phyloP scores from a whole-genome alignment of 37 sponge, comb jelly and placozoan species.

The Cliona cf. orientalis region DNA sequence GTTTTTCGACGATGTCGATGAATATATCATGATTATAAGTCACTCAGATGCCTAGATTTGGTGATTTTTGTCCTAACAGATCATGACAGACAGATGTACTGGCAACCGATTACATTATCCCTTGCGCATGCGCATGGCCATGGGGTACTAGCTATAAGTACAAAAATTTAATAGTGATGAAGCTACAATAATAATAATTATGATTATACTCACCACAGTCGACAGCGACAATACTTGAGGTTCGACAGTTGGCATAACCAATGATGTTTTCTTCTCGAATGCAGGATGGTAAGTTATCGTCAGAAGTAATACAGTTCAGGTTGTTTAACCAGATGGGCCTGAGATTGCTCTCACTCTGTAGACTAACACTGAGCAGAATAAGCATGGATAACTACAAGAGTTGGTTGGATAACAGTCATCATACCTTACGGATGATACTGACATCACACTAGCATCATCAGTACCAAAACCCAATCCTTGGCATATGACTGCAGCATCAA shows the following conservation, averaged over 20 bases:
- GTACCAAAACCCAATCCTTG: constrained; percentile 5
- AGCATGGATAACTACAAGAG: no score
- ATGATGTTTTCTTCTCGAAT: neutral
- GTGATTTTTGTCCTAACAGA: no score
- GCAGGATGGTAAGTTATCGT: neutral
- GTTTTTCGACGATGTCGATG: no score
- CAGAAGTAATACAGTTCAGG: neutral
- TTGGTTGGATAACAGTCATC: neutral
- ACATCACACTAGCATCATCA: neutral
- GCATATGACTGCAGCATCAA: constrained; percentile 9
- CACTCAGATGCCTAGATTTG: no score
- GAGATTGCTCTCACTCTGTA: constrained; percentile 35
- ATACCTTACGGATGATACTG: neutral
- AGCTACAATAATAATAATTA: no score
- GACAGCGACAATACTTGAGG: neutral
- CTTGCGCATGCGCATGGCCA: no score
- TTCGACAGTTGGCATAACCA: constrained; percentile 13
- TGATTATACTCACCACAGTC: constrained; percentile 53
- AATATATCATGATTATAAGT: no score
- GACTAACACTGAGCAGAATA: no score
- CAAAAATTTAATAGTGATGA: no score
- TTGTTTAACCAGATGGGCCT: constrained; percentile 33
- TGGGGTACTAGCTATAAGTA: no score
- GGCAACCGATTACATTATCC: no score
- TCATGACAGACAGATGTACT: no score